Percentiles rank a stretch among this genome's conserved stretches.
Evolutionary conservation across 1,140 invertebrate species (phyloP).

Genomic region (Anastrepha obliqua): DNA sequence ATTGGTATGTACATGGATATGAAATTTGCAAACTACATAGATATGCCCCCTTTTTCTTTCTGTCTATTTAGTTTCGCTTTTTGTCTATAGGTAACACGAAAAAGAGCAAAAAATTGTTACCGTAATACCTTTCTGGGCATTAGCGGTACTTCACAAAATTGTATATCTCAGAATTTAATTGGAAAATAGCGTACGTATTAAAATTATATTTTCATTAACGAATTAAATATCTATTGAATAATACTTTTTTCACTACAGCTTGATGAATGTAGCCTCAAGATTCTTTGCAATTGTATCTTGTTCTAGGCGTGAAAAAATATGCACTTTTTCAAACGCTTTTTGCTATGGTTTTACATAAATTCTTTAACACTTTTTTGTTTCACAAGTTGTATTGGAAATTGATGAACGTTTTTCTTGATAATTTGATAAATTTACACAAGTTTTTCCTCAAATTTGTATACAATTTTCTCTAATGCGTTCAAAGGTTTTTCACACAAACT

Average conservation of each 20-base stretch:
- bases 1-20: conserved; percentile 45
- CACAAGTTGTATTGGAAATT: conserved; percentile 7
- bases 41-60: conserved; percentile 7
- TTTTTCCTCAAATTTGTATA: conserved; percentile 24
- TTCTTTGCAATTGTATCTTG: conserved; percentile 12
- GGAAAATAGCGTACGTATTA: neutral
- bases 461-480: conserved; percentile 26
- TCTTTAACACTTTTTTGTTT: conserved; percentile 53
- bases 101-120: neutral
- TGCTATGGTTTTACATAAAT: neutral
- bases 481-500: conserved; percentile 53
- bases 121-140: neutral
- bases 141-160: conserved; percentile 5
- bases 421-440: conserved; percentile 31
- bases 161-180: neutral
- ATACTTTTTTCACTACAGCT: conserved; percentile 34
- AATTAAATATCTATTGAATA: conserved; percentile 19
- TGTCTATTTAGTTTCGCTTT: neutral
- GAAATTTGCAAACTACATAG: conserved; percentile 44
- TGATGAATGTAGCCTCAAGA: conserved; percentile 16
- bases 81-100: conserved; percentile 16
- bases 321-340: conserved; percentile 55
- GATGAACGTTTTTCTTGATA: neutral
- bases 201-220: conserved; percentile 21
- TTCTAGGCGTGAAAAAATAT: conserved; percentile 37